Conservation (phyloP, 2,113 vertebrate species). For the Agapornis roseicollis region DNA sequence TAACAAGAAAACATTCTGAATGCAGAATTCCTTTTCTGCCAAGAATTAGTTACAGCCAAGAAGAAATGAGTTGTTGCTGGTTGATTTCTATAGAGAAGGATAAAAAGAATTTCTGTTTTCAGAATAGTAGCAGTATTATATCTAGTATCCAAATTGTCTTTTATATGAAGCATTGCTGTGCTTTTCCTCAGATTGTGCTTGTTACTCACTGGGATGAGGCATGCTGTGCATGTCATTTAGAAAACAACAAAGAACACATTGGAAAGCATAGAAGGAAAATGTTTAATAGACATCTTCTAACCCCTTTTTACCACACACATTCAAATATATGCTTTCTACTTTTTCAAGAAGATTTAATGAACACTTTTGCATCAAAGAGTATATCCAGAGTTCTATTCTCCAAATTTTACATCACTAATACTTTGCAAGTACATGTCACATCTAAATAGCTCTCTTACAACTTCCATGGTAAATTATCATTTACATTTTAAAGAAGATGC, state of each 20-base stretch:
- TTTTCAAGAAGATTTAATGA: neutral
- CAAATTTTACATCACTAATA: neutral
- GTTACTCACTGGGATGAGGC: neutral
- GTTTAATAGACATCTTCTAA: neutral
- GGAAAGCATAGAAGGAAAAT: neutral
- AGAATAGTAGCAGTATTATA: neutral
- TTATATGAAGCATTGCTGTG: neutral
- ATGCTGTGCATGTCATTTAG: fast-evolving
- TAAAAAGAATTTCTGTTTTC: neutral
- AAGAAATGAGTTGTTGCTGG: neutral
- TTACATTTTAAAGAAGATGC: neutral
- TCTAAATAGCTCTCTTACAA: neutral
- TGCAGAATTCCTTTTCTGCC: neutral
- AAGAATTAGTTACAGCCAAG: neutral
- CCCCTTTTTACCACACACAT: neutral
- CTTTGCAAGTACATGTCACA: neutral
- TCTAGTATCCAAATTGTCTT: neutral
- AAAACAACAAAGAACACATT: neutral
- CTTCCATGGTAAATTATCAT: neutral
- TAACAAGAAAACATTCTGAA: neutral
- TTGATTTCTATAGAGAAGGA: neutral
- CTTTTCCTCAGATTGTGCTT: neutral
- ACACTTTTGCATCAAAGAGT: neutral
- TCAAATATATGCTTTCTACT: neutral
- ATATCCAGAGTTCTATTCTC: neutral